These are phyloP conservation scores for Astreopora myriophthalma DNA, from an alignment of 64 coral and sea anemone genomes.

Conservation along the genomic window DNA sequence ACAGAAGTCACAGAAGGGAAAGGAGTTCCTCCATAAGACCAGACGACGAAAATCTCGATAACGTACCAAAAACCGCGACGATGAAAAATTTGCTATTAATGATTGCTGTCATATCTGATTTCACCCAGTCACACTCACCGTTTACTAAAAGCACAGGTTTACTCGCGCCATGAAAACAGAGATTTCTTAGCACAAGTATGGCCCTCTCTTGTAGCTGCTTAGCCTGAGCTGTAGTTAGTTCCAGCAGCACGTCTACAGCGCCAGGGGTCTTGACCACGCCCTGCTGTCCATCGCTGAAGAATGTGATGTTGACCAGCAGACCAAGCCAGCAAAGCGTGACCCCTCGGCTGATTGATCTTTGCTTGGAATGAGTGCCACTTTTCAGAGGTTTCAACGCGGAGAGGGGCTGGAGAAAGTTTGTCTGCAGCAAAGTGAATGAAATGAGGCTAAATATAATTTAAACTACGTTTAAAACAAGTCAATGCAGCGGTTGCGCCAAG, in stretches of 20 bases:
- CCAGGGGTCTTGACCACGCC: conserved; percentile 80
- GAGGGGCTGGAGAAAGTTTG: conserved; percentile 89
- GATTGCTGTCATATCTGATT: background rate
- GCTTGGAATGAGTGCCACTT: conserved; percentile 46
- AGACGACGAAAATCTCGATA: too few species aligned
- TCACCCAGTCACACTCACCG: conserved; percentile 41
- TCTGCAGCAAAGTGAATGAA: conserved; percentile 44
- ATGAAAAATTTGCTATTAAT: too few species aligned
- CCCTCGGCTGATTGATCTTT: conserved; percentile 33
- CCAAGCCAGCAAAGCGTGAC: conserved; percentile 77
- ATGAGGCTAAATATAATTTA: background rate
- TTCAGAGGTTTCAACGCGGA: conserved; percentile 79
- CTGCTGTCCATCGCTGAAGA: conserved; percentile 93
- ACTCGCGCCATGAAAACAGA: conserved; percentile 89
- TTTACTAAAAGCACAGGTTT: conserved; percentile 89
- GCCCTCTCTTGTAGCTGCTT: conserved; percentile 70
- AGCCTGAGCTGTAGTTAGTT: conserved; percentile 39
- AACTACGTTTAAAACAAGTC: too few species aligned
- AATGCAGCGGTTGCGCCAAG: too few species aligned
- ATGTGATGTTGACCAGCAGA: conserved; percentile 81
- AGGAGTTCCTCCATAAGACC: too few species aligned
- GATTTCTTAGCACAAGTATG: conserved; percentile 88
- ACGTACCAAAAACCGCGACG: too few species aligned
- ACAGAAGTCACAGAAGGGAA: too few species aligned
- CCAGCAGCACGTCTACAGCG: conserved; percentile 61